These are phyloP conservation scores for Sylvicola cinctus DNA, from an alignment of 2,888 invertebrate species.

Conservation along the genomic window DNA sequence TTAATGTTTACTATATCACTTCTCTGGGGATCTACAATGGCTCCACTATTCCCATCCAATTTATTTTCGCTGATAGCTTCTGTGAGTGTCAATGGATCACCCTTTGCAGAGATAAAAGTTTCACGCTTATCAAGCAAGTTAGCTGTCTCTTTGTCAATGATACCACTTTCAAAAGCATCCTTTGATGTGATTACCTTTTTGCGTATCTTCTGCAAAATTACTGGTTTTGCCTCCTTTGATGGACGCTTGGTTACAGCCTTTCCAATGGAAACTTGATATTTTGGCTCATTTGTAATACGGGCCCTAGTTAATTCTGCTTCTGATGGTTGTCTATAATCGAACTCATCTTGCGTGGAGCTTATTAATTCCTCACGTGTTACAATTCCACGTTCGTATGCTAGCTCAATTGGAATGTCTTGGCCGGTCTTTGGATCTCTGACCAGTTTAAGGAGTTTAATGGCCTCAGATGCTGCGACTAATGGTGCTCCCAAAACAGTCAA, in stretches of 20 bases:
- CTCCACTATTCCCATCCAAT: conserved; percentile 52
- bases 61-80: conserved; percentile 52
- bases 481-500: conserved; percentile 56
- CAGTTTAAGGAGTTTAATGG: conserved; percentile 45
- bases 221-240: conserved; percentile 41
- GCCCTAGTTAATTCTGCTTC: conserved; percentile 23
- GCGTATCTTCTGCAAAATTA: conserved; percentile 55
- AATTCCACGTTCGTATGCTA: conserved; percentile 56
- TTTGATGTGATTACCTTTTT: conserved; percentile 52
- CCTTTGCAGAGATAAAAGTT: conserved; percentile 33
- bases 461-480: conserved; percentile 45
- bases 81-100: conserved; percentile 43
- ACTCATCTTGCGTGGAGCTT: conserved; percentile 1
- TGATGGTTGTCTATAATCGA: neutral
- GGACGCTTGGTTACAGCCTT: conserved; percentile 27
- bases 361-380: conserved; percentile 30
- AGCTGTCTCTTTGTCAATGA: conserved; percentile 59
- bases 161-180: conserved; percentile 57
- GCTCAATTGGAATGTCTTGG: conserved; percentile 56
- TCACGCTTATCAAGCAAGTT: conserved; percentile 40
- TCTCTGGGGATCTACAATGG: conserved; percentile 63
- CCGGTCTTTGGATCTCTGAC: conserved; percentile 63
- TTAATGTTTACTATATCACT: conserved; percentile 61
- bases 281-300: conserved; percentile 38
- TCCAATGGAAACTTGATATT: conserved; percentile 41